Evolutionary conservation across 1,140 invertebrate species (phyloP).

Genomic region (Dryas iulia): DNA sequence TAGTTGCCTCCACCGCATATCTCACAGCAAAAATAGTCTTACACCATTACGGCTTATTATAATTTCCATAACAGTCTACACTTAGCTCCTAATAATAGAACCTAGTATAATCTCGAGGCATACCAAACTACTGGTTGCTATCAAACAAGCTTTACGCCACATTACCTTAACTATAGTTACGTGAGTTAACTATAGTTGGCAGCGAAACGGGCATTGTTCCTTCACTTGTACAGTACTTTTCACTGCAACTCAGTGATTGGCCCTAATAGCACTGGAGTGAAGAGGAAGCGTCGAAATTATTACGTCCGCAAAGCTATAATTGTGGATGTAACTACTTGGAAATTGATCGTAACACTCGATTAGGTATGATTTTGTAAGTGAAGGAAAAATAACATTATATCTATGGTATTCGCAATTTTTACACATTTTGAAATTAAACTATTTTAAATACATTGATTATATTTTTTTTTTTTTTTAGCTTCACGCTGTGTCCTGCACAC

Average conservation of each 20-base stretch:
- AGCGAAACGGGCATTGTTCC: slow-evolving; percentile 25
- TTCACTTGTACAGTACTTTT: slow-evolving; percentile 41
- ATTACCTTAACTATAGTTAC: slow-evolving; percentile 41
- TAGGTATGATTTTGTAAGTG: slow-evolving; percentile 4
- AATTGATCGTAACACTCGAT: slow-evolving; percentile 21
- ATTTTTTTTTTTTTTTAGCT: too few species aligned
- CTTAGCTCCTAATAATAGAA: slow-evolving; percentile 3
- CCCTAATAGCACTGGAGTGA: slow-evolving; percentile 42
- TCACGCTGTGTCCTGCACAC: too few species aligned
- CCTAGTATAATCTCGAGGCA: neutral
- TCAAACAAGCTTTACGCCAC: slow-evolving; percentile 40
- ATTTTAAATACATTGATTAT: too few species aligned
- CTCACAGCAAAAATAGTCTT: neutral
- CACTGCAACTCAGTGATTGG: slow-evolving; percentile 40
- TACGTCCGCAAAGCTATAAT: slow-evolving; percentile 47
- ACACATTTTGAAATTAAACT: too few species aligned
- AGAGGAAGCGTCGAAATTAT: slow-evolving; percentile 54
- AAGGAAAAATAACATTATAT: neutral
- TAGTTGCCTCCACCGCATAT: neutral
- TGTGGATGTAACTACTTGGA: slow-evolving; percentile 40
- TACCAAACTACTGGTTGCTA: slow-evolving; percentile 9
- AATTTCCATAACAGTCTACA: neutral
- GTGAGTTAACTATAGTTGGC: slow-evolving; percentile 36
- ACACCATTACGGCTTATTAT: neutral
- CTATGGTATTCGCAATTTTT: too few species aligned